These are phyloP conservation scores for Ferdinandea cuprea DNA, from an alignment of 2,888 invertebrate species.

Conservation along the genomic window DNA sequence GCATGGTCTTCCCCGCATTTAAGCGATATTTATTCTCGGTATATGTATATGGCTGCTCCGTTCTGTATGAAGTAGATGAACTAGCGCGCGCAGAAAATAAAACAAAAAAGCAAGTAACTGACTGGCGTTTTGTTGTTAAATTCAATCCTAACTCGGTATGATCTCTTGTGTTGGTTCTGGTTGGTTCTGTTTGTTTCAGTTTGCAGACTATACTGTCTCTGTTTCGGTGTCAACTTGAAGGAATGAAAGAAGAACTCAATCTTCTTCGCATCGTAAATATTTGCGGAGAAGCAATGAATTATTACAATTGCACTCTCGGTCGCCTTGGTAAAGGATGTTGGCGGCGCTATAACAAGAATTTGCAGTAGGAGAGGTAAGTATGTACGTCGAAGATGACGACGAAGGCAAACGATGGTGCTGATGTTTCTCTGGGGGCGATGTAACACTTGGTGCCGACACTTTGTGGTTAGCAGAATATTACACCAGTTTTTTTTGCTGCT, in stretches of 20 bases:
- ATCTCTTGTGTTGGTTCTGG: background rate
- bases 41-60: background rate
- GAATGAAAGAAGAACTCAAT: constrained; percentile 67
- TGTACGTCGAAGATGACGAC: background rate
- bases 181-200: background rate
- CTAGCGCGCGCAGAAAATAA: constrained; percentile 9
- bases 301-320: constrained; percentile 70
- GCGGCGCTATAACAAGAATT: constrained; percentile 44
- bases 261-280: constrained; percentile 72
- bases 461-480: constrained; percentile 65
- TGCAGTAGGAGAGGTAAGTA: background rate
- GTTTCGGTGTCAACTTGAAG: constrained; percentile 37
- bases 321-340: constrained; percentile 52
- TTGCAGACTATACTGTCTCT: constrained; percentile 46
- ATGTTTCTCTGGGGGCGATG: constrained; percentile 57
- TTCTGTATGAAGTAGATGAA: constrained; percentile 13
- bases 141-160: constrained; percentile 49
- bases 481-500: constrained; percentile 34
- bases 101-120: constrained; percentile 10
- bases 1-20: constrained; percentile 38
- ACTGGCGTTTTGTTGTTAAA: constrained; percentile 52
- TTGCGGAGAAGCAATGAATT: constrained; percentile 72
- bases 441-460: constrained; percentile 74
- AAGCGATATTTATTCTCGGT: constrained; percentile 4
- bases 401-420: constrained; percentile 38